These are phyloP conservation scores for Montipora capitata DNA, from an alignment of 92 coral and sea anemone species.

Conservation along the genomic window DNA sequence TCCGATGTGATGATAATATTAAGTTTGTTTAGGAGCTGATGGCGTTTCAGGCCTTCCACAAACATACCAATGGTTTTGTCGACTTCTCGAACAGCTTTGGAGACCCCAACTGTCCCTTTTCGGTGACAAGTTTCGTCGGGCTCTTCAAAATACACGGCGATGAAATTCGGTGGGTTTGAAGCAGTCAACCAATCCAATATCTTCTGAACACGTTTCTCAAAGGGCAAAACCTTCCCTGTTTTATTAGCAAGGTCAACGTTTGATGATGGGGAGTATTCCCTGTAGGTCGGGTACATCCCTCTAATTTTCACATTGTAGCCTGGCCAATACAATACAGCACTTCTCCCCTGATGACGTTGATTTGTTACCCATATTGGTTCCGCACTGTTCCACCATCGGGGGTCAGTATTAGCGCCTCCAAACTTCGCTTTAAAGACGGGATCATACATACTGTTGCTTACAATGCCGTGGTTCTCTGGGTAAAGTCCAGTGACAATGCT, in stretches of 20 bases:
- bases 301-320: constrained; percentile 84
- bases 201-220: constrained; percentile 73
- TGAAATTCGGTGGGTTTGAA: constrained; percentile 89
- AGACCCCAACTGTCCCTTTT: constrained; percentile 68
- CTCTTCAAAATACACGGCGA: constrained; percentile 88
- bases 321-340: constrained; percentile 93
- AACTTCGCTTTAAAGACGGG: constrained; percentile 74
- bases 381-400: constrained; percentile 93
- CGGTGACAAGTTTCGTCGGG: constrained; percentile 88
- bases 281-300: constrained; percentile 67
- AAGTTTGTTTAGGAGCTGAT: constrained; percentile 62
- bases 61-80: constrained; percentile 82
- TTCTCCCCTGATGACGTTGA: constrained; percentile 85
- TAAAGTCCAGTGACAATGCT: constrained; percentile 92
- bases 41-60: constrained; percentile 55
- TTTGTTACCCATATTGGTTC: constrained; percentile 95
- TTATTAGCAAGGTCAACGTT: constrained; percentile 69
- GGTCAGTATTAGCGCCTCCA: constrained; percentile 77
- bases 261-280: constrained; percentile 55
- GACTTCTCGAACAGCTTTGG: constrained; percentile 57
- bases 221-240: constrained; percentile 73
- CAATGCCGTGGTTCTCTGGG: constrained; percentile 93
- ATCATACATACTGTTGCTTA: constrained; percentile 91
- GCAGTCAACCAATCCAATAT: constrained; percentile 78
- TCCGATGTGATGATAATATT: constrained; percentile 89